Evolutionary conservation across 1,140 invertebrate species (phyloP), one percentile per base, ranked within the genome.

Genomic region (Spodoptera litura): DNA sequence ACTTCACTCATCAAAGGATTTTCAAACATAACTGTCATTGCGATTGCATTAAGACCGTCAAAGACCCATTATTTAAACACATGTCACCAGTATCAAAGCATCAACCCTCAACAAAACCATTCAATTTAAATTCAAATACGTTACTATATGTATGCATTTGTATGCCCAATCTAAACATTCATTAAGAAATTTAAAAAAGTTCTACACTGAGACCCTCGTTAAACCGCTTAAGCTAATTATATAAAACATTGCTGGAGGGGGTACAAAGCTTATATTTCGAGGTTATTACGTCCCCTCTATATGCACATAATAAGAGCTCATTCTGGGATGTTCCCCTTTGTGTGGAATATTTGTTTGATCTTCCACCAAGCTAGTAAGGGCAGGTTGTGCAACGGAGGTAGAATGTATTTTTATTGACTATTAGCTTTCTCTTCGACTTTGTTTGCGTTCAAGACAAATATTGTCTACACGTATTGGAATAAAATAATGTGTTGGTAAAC

Each of bases 91-190:
- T 84, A 83, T 88, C 89, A 90, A 90, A 88, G 81, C 73, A 79
- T 73, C 84, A 82, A 90, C 87, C 88, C 91, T 85, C 81, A 64
- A 44, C 13, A 15, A 2, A 20, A 64, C 15, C 61, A 83, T 78
- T 75, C 83, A 91, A 91, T 93, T 83, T 90, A 90, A 87, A 93
- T 93, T 93, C 89, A 92, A 91, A 93, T 91, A 90, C 81, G 85
- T 83, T 78, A 73, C 78, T 79, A 91, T 87, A 85, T 89, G 38
- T 44, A 44, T 44, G 38, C 90, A 88, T 88, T 91, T 87, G 88
- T 88, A 90, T 85, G 84, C 90, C 89, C 87, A 92, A 92, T 92
- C 90, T 87, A 93, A 93, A 93, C 90, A 93, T 93, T 93, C 88
- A 92, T 92, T 93, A 92, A 55, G 83, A 86, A 87, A 89, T 89